Evolutionary conservation across 2,113 vertebrate species (phyloP), one percentile per base, ranked within the genome.

Genomic region (Tetrao urogallus): DNA sequence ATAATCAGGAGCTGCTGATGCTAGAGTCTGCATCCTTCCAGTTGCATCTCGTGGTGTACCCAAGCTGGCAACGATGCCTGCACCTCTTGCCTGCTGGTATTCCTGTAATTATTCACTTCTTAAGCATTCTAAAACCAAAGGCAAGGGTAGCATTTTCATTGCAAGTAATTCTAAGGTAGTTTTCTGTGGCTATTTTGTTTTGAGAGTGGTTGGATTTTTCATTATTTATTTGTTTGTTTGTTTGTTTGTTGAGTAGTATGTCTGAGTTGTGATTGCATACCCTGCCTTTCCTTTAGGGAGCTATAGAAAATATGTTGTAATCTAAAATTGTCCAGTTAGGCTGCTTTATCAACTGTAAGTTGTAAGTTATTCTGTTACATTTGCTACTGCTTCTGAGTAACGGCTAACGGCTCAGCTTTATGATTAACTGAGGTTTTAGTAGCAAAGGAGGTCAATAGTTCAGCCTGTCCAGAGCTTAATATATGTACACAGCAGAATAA

Each of bases 381-480:
- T 90, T 83, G 76, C 90, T 95, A 64, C 66, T 94, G 80, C 90
- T 94, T 93, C 93, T 93, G 75, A 89, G 77, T 89, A 92, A 66
- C 73, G 75, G 47, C 52, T 94, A 52, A 47, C 76, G 61, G 75
- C 69, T 86, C 69, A 54, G 86, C 89, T 95, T 94, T 92, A 88
- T 95, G 95, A 96, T 97, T 97, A 97, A 96, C 88, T 94, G 95
- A 69, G 92, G 88, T 95, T 97, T 97, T 95, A 94, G 84, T 64
- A 8, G 88, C 71, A 69, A 89, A 75, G 72, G 79, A 95, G 97
- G 98, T 98, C 97, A 97, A 48, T 61, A 97, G 97, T 97, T 98
- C 97, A 97, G 71, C 67, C 76, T 97, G 94, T 97, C 92, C 93
- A 94, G 73, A 92, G 74, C 5, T 56, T 96, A 97, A 94, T 96